Conservation (phyloP, 1,140 invertebrate species). For the Harpegnathos saltator region DNA sequence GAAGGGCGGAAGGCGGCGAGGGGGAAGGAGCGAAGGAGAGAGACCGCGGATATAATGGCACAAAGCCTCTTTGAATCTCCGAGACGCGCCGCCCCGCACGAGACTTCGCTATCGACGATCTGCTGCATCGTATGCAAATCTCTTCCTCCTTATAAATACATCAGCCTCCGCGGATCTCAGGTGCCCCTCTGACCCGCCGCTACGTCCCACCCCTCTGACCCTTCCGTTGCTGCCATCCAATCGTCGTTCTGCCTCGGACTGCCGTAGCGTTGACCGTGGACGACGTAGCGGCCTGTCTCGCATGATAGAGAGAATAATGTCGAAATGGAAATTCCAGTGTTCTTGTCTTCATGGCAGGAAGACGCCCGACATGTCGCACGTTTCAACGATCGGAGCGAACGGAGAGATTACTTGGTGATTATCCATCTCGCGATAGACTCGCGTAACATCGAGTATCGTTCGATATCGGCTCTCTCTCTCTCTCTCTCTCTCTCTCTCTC, state of each 20-base stretch:
- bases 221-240: slow-evolving; percentile 24
- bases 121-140: slow-evolving; percentile 86
- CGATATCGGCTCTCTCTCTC: too few relatives aligned
- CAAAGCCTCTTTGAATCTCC: slow-evolving; percentile 86
- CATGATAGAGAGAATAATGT: slow-evolving; percentile 3
- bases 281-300: background rate
- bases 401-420: too few relatives aligned
- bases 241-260: background rate
- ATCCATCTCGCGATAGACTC: too few relatives aligned
- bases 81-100: slow-evolving; percentile 78
- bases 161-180: slow-evolving; percentile 84
- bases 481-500: too few relatives aligned
- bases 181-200: slow-evolving; percentile 64
- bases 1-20: background rate
- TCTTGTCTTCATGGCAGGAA: background rate
- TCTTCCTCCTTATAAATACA: slow-evolving; percentile 86
- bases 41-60: slow-evolving; percentile 84
- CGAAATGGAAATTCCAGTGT: slow-evolving; percentile 7
- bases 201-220: slow-evolving; percentile 46
- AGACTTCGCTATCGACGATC: slow-evolving; percentile 83
- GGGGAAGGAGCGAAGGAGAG: slow-evolving; percentile 61
- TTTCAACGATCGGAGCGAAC: too few relatives aligned
- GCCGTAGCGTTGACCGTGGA: background rate
- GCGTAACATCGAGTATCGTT: too few relatives aligned
- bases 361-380: background rate